Base-by-base conservation (phyloP, 1,140 invertebrate species). In the Zaprionus kolodkinae region DNA sequence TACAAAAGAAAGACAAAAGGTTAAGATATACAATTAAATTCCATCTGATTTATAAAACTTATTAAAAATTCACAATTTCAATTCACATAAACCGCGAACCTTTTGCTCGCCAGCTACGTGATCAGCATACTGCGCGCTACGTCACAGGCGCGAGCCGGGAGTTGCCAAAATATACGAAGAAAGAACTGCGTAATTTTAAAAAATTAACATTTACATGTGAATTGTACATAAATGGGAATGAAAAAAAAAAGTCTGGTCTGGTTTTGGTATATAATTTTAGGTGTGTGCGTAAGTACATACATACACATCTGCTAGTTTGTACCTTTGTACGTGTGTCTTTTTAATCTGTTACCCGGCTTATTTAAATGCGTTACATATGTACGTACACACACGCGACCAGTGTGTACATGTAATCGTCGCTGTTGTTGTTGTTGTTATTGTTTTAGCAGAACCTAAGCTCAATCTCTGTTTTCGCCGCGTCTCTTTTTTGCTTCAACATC, bases 281-380 rank as follows among this genome's bases (percentile, higher is more conserved):
- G 36, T 70, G 36, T 62, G 15, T 54, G 35, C 13, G 9, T 56
- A 64, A 3, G 21, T 54, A 10, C 3, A 15, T 54, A 13, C 13
- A 43, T 2, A 27, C n/a, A n/a, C 2, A n/a, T 43, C 13, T 15
- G 40, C n/a, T n/a, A n/a, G n/a, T 45, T 6, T 55, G 52, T 30
- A n/a, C 1, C 27, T 55, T 25, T 33, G 52, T 56, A n/a, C 43
- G 52, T 45, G 1, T 59, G 27, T 25, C 21, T 54, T 54, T 54
- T 35, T 54, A 54, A 67, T 56, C 36, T 54, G 61, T 61, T 61
- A 75, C 75, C 73, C 52, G 68, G 61, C 54, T 67, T 64, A 81
- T 81, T 62, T 33, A 72, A 57, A 65, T 78, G 67, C 59, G 38
- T 35, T 43, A 35, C 56, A 69, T 36, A 68, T 27, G 12, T 50